These are phyloP conservation scores for Notodonta ziczac DNA, from an alignment of 2,888 invertebrate genomes.

Conservation along the genomic window DNA sequence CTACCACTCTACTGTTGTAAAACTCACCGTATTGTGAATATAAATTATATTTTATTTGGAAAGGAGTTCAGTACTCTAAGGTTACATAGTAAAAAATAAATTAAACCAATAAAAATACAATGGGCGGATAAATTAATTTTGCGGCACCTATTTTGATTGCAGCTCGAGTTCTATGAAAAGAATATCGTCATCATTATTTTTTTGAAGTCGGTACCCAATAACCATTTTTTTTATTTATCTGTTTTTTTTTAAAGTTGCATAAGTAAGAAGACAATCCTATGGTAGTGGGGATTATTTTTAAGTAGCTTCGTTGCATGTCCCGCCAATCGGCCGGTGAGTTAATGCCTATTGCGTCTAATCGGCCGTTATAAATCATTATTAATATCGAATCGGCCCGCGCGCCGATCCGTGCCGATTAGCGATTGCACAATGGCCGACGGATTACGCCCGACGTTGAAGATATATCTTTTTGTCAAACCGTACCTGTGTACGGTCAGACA, in stretches of 20 bases:
- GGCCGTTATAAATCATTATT: conserved; percentile 82
- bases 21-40: conserved; percentile 4
- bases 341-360: conserved; percentile 76
- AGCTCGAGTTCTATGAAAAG: conserved; percentile 7
- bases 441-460: conserved; percentile 74
- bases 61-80: conserved; percentile 9
- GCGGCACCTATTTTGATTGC: conserved; percentile 10
- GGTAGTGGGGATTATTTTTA: conserved; percentile 7
- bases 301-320: conserved; percentile 29
- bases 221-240: neutral
- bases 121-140: conserved; percentile 10
- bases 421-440: conserved; percentile 80
- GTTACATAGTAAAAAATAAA: conserved; percentile 9
- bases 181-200: conserved; percentile 8
- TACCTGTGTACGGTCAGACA: conserved; percentile 72
- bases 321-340: conserved; percentile 59
- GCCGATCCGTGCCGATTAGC: conserved; percentile 81
- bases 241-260: neutral
- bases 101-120: conserved; percentile 10
- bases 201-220: conserved; percentile 3
- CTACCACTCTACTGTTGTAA: conserved; percentile 2
- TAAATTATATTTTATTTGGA: conserved; percentile 8
- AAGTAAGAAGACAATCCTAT: conserved; percentile 5
- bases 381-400: conserved; percentile 70
- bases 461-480: conserved; percentile 82